phyloP scores from a whole-genome alignment of 2,888 invertebrate genomes.

The Tyria jacobaeae region DNA sequence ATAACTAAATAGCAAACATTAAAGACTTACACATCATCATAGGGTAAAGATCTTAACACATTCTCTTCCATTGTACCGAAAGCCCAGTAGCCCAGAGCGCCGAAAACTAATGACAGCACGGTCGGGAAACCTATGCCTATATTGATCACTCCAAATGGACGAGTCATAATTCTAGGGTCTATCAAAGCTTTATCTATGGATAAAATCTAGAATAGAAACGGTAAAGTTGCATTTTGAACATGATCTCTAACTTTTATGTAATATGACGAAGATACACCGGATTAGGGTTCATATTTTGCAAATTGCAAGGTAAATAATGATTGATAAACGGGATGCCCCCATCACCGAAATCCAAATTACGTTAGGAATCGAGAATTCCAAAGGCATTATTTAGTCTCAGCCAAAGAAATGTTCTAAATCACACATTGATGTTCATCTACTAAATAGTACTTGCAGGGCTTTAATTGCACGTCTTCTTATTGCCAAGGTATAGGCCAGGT shows the following conservation, averaged over 20 bases:
- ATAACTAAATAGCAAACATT: neutral
- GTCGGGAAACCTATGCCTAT: constrained; percentile 30
- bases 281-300: too few species aligned
- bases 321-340: too few species aligned
- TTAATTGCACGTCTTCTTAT: neutral
- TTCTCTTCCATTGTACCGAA: constrained; percentile 45
- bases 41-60: constrained; percentile 35
- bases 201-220: constrained; percentile 29
- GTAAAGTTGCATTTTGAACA: too few species aligned
- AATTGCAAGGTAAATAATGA: neutral
- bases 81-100: constrained; percentile 25
- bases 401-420: neutral
- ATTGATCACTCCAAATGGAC: constrained; percentile 22
- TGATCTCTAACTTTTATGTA: too few species aligned
- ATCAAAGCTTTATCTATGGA: constrained; percentile 27
- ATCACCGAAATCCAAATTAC: too few species aligned
- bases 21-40: constrained; percentile 31
- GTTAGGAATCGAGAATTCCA: neutral
- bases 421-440: neutral
- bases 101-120: constrained; percentile 17
- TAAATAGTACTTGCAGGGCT: neutral
- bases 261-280: too few species aligned
- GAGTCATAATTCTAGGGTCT: constrained; percentile 17
- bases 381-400: neutral
- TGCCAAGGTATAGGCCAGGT: too few species aligned